A percentile compares a stretch with the other conserved stretches of the same genome.
These are phyloP conservation scores for Drosophila ananassae DNA, from an alignment of 1,140 invertebrate genomes.

Conservation along the genomic window DNA sequence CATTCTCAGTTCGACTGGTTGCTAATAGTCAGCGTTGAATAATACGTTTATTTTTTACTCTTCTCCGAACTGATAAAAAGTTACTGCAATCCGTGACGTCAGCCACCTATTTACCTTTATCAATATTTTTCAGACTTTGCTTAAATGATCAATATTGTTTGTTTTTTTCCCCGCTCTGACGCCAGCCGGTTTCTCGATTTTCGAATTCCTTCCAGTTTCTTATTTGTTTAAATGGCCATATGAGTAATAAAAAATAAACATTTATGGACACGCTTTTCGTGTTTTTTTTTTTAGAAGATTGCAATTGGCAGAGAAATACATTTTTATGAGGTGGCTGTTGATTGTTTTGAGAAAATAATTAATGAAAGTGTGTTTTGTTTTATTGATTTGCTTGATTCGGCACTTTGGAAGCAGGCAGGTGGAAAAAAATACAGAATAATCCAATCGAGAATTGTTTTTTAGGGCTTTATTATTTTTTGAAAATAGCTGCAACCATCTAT, in stretches of 20 bases:
- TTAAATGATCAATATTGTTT: constrained; percentile 32
- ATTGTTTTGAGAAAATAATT: constrained; percentile 23
- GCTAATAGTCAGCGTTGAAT: constrained; percentile 14
- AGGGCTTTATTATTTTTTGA: background rate
- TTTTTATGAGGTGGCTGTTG: constrained; percentile 20
- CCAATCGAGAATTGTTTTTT: background rate
- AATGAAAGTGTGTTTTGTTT: constrained; percentile 2
- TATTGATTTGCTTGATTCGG: constrained; percentile 2
- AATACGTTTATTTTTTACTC: constrained; percentile 12
- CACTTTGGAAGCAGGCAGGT: background rate
- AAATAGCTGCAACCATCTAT: background rate
- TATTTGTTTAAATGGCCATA: constrained; percentile 45
- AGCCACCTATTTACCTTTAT: constrained; percentile 44
- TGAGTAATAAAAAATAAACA: constrained; percentile 62
- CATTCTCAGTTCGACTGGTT: constrained; percentile 9
- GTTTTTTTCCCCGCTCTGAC: constrained; percentile 37
- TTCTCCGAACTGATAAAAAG: constrained; percentile 43
- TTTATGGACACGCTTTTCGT: constrained; percentile 35
- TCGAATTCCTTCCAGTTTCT: constrained; percentile 4
- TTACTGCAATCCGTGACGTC: constrained; percentile 52
- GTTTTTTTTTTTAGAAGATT: constrained; percentile 5
- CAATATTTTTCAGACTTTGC: constrained; percentile 49
- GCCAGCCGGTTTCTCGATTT: constrained; percentile 26
- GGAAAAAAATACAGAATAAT: background rate
- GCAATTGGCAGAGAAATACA: constrained; percentile 20